A percentile compares a stretch with the other conserved stretches of the same genome.
Evolutionary conservation across 1,140 invertebrate species (phyloP).

Genomic region (Nilaparvata lugens): DNA sequence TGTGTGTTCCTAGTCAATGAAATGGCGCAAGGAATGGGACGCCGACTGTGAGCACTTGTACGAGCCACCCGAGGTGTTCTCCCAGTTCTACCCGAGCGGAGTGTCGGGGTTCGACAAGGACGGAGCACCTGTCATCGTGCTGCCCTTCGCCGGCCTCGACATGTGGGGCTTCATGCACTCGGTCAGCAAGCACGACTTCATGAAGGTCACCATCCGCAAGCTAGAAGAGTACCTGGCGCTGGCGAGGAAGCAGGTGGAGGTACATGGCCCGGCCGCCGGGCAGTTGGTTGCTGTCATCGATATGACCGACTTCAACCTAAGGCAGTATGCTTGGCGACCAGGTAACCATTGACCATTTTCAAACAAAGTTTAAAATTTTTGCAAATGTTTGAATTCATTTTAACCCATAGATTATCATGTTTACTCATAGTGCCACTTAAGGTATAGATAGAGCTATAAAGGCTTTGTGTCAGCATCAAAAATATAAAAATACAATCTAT

Average conservation of each 20-base stretch:
- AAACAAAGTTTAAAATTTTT: conserved; percentile 6
- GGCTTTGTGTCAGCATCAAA: too few relatives aligned
- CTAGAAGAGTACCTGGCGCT: conserved; percentile 41
- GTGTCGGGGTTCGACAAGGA: conserved; percentile 71
- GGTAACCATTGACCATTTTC: conserved; percentile 45
- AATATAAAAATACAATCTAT: too few relatives aligned
- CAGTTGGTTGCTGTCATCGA: conserved; percentile 72
- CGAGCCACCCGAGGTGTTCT: conserved; percentile 58
- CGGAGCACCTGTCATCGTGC: conserved; percentile 68
- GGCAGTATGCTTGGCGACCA: conserved; percentile 76
- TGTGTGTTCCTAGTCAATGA: conserved; percentile 55
- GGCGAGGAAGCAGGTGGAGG: conserved; percentile 47
- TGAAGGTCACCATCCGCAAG: conserved; percentile 48
- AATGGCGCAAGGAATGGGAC: conserved; percentile 68
- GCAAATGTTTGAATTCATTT: background rate
- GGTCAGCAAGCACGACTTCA: conserved; percentile 58
- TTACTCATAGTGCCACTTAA: too few relatives aligned
- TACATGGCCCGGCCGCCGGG: conserved; percentile 45
- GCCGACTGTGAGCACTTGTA: conserved; percentile 59
- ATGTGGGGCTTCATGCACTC: conserved; percentile 72
- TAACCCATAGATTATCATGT: too few relatives aligned
- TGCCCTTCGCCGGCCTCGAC: conserved; percentile 64
- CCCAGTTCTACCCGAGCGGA: conserved; percentile 66
- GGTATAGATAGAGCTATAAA: too few relatives aligned
- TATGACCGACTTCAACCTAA: conserved; percentile 73